Base-by-base conservation (phyloP, 2,113 vertebrate species). In the Mustela nigripes region DNA sequence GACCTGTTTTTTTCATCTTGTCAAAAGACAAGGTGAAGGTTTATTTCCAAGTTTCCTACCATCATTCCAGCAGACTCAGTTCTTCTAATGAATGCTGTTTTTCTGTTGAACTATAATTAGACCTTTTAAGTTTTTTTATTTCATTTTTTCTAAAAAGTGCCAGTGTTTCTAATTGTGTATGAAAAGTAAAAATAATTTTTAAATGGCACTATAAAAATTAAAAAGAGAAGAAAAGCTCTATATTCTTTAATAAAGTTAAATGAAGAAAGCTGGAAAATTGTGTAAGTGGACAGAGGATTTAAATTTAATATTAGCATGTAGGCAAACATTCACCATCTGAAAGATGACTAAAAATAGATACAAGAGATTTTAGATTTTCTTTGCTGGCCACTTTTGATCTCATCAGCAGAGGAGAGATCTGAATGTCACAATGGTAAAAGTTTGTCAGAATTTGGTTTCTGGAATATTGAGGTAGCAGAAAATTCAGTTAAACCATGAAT, bases 161-260 rank as follows among this genome's bases (percentile, higher is more conserved):
- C 67, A 45, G 60, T 83, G 24, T 97, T 95, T 87, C 80, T 82
- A 39, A 62, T 31, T 84, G 28, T 10, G 15, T 53, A 65, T 84
- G 36, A 60, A 92, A 42, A 69, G 22, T 84, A 67, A 94, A 95
- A 95, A 92, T 81, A 67, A 82, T 67, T 58, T 7, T 39, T 56
- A 90, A 84, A 31, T 95, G 60, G 26, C 15, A 91, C 11, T 63
- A 53, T 53, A 94, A 79, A 97, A 88, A 45, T 81, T 85, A 48
- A 87, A 73, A 58, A 90, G 31, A 45, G 26, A 86, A 93, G 26
- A 82, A 94, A 91, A 86, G 24, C 16, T 78, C 1, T 53, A 84
- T 90, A 76, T 89, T 65, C 28, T 39, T 67, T 53, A 84, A 58
- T 62, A 71, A 53, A 80, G 48, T 58, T n/a, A 16, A 3, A 50